Percentiles rank a stretch among this genome's conserved stretches.
phyloP scores from a whole-genome alignment of 92 coral and sea anemone genomes.

The Meandrina meandrites region DNA sequence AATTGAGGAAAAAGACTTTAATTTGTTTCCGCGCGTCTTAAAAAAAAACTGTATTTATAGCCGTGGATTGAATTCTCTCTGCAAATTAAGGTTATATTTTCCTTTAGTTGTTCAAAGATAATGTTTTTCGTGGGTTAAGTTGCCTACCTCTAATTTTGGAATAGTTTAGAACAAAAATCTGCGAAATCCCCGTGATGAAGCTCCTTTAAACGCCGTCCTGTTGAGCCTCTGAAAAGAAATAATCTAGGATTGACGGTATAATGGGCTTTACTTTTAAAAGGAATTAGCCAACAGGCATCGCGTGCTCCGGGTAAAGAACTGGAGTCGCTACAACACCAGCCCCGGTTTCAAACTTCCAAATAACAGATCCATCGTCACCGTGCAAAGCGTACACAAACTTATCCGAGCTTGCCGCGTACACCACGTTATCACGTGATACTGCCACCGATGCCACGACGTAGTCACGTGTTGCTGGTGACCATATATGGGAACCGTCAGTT shows the following conservation, averaged over 20 bases:
- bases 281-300: conserved; percentile 49
- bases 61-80: too few relatives aligned
- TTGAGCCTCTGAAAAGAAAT: background rate
- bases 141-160: too few relatives aligned
- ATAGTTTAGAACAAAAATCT: too few relatives aligned
- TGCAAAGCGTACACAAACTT: conserved; percentile 69
- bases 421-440: conserved; percentile 70
- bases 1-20: too few relatives aligned
- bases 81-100: too few relatives aligned
- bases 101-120: too few relatives aligned
- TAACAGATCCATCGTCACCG: conserved; percentile 72
- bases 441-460: conserved; percentile 72
- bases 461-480: conserved; percentile 84
- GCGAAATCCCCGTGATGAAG: too few relatives aligned
- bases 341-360: conserved; percentile 88
- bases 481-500: conserved; percentile 68
- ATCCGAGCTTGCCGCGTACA: conserved; percentile 82
- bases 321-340: conserved; percentile 72
- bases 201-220: too few relatives aligned
- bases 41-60: too few relatives aligned
- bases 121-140: too few relatives aligned
- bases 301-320: conserved; percentile 58
- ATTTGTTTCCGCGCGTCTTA: too few relatives aligned
- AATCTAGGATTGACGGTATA: background rate
- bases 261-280: background rate